Conservation (phyloP, 2,113 vertebrate genomes). For the Smithornis capensis region DNA sequence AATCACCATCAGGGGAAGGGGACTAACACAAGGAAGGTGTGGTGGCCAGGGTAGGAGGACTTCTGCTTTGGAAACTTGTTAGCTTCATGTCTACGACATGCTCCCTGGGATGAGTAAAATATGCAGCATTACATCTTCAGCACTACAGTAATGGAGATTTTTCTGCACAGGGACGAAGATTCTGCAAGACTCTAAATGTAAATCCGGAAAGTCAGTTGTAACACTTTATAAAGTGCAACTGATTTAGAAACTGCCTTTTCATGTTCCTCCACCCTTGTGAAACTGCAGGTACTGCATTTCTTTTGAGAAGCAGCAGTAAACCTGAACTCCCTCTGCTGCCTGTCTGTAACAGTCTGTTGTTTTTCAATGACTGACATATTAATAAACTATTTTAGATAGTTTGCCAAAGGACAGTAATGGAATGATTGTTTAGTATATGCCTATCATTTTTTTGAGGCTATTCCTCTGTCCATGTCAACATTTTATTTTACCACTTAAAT, state of each 20-base stretch:
- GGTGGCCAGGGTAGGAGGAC: background rate
- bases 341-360: background rate
- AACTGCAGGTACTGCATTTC: background rate
- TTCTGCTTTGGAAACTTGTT: background rate
- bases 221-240: background rate
- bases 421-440: conserved; percentile 8
- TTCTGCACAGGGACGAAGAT: background rate
- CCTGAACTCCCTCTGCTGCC: background rate
- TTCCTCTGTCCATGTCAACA: background rate
- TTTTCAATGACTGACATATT: conserved; percentile 19
- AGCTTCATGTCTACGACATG: no score
- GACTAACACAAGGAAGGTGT: background rate
- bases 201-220: background rate
- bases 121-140: rapidly evolving
- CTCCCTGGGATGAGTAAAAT: background rate
- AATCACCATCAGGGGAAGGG: background rate
- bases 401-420: background rate
- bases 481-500: conserved; percentile 9
- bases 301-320: background rate
- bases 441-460: background rate
- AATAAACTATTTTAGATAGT: conserved; percentile 37
- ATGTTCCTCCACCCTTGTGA: background rate
- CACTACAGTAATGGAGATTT: background rate
- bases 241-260: background rate
- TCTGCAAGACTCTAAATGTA: background rate